A percentile compares a stretch with the other conserved stretches of the same genome.
Evolutionary conservation across 2,797 vertebrate species (phyloP).

Genomic region (Darevskia mixta): DNA sequence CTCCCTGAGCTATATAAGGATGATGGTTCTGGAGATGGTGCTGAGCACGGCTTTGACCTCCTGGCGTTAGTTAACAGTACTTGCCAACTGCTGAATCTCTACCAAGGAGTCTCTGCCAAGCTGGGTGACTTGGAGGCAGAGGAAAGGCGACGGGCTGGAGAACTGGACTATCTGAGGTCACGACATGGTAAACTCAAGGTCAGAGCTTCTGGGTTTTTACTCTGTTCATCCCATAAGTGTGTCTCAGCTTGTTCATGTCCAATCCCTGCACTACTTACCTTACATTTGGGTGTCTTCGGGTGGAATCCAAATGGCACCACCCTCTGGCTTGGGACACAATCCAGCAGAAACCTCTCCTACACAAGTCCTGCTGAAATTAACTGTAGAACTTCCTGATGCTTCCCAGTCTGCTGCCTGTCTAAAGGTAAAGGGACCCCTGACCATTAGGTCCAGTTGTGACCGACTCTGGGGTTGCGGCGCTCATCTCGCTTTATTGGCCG

Average conservation of each 20-base stretch:
- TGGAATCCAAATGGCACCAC: neutral
- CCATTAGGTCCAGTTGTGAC: too few species aligned
- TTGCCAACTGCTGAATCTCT: slow-evolving; percentile 15
- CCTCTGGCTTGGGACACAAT: neutral
- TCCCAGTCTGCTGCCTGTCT: neutral
- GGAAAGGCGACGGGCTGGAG: neutral
- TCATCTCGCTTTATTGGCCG: too few species aligned
- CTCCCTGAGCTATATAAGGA: slow-evolving; percentile 25
- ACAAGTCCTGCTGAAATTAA: neutral
- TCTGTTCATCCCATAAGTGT: neutral
- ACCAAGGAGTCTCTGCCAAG: neutral
- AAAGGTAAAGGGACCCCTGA: too few species aligned
- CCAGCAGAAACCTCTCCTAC: neutral
- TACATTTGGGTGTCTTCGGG: neutral
- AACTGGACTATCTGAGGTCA: slow-evolving; percentile 24
- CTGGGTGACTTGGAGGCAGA: slow-evolving; percentile 1
- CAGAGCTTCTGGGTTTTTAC: neutral
- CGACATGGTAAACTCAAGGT: slow-evolving; percentile 22
- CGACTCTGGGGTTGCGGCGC: too few species aligned
- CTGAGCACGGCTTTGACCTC: slow-evolving; percentile 8
- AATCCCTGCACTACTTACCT: neutral
- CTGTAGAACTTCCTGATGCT: neutral
- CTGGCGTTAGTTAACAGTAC: slow-evolving; percentile 31
- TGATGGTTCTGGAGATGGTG: neutral
- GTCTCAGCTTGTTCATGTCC: neutral